Evolutionary conservation across 2,888 invertebrate species (phyloP).

Genomic region (Ommatoiulus sabulosus): DNA sequence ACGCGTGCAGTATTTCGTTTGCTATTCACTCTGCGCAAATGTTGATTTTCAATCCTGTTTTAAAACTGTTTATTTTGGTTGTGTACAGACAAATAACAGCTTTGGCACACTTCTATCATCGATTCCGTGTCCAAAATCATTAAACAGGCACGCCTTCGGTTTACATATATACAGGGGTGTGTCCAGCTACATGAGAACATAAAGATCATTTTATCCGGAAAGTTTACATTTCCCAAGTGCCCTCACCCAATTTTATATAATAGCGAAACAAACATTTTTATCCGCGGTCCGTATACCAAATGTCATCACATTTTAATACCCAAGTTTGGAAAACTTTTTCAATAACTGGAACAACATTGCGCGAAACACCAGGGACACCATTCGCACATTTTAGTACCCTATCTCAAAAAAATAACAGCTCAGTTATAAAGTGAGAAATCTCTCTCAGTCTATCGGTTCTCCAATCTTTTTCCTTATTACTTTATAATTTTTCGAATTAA

Average conservation of each 20-base stretch:
- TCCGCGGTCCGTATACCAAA: too few relatives aligned
- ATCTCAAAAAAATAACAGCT: too few relatives aligned
- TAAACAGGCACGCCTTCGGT: not conserved
- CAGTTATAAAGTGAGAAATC: too few relatives aligned
- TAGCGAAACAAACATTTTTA: too few relatives aligned
- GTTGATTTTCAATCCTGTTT: constrained; percentile 12
- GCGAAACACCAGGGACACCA: too few relatives aligned
- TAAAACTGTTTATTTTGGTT: not conserved
- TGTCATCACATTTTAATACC: too few relatives aligned
- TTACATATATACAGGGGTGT: constrained; percentile 25
- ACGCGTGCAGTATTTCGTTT: constrained; percentile 11
- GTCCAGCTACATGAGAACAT: not conserved
- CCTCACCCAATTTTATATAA: not conserved
- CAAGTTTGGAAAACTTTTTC: too few relatives aligned
- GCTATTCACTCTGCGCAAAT: not conserved
- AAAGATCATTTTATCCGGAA: not conserved
- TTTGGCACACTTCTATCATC: not conserved
- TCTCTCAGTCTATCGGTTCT: too few relatives aligned
- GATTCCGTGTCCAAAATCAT: not conserved
- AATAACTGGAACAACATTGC: too few relatives aligned
- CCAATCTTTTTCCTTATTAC: too few relatives aligned
- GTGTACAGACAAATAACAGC: not conserved
- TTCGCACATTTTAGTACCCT: too few relatives aligned
- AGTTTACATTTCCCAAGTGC: not conserved
- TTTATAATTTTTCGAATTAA: not conserved